phyloP scores from a whole-genome alignment of 2,888 invertebrate genomes.

The Corbicula japonica region DNA sequence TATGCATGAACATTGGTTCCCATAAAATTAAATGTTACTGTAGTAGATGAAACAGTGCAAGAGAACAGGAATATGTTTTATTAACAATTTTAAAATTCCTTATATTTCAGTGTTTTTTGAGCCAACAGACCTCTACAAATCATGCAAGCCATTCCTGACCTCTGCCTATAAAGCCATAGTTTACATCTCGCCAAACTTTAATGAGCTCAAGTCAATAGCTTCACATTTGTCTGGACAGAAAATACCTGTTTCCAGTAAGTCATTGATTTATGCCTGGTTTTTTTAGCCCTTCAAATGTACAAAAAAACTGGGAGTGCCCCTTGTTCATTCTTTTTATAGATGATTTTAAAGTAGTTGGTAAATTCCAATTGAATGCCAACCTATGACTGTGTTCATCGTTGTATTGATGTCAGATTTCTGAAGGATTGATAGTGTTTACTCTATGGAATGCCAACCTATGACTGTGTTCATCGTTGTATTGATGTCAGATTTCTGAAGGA shows the following conservation, averaged over 20 bases:
- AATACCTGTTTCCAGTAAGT: constrained; percentile 17
- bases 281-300: background rate
- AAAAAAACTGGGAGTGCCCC: no score
- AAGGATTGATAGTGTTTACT: background rate
- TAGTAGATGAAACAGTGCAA: background rate
- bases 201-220: constrained; percentile 92
- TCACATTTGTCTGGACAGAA: constrained; percentile 28
- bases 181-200: constrained; percentile 91
- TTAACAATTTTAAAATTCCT: constrained; percentile 45
- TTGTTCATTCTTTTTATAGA: no score
- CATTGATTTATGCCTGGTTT: background rate
- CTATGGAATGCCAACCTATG: background rate
- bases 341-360: background rate
- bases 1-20: background rate
- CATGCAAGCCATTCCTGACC: constrained; percentile 90
- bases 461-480: no score
- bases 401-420: background rate
- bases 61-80: background rate
- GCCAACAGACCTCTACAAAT: constrained; percentile 94
- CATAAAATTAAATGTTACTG: background rate
- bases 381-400: background rate
- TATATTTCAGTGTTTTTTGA: constrained; percentile 94
- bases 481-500: no score
- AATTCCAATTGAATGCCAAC: background rate
- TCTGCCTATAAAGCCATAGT: constrained; percentile 88